Evolutionary conservation across 2,797 vertebrate species (phyloP), one percentile per base, ranked within the genome.

Genomic region (Eptatretus atami): DNA sequence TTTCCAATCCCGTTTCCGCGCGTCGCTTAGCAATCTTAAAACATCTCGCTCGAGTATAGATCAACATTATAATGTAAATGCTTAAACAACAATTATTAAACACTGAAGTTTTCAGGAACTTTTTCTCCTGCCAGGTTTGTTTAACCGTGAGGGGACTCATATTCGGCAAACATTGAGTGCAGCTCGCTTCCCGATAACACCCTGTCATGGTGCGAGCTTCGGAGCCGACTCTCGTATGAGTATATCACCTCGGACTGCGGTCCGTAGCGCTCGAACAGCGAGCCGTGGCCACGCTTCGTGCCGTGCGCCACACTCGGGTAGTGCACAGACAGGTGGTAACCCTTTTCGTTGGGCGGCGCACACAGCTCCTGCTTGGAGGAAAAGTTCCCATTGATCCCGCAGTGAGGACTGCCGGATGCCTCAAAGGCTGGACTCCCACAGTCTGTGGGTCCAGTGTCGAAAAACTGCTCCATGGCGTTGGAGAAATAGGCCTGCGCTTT

Each of bases 391-490:
- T 61, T 61, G 9, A 61, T n/a, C n/a, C 57, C 57, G 57, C 25
- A 61, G 57, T 61, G 57, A n/a, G 57, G 57, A 12, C 57, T 61
- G 57, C 57, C 57, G n/a, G 57, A 24, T 12, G 57, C 57, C 57
- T 61, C 57, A 12, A 61, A 61, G 57, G 12, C n/a, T 12, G 57
- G 57, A 61, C 57, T 61, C 57, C n/a, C 25, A 12, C 57, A 61
- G n/a, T 61, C 57, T 10, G 82, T 77, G 69, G 83, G 78, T 52
- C 82, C 78, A 67, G 78, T 61, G 57, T 61, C 57, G 57, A 61
- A 61, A 12, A n/a, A 61, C 57, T 61, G 57, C 9, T 61, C 57
- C 25, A 61, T 61, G 57, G 57, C 57, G 57, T 25, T 61, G 57
- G n/a, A n/a, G 57, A 61, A 61, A 25, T 61, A 61, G 57, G 57